Conservation (phyloP, 2,888 invertebrate genomes). For the Brassicogethes aeneus region DNA sequence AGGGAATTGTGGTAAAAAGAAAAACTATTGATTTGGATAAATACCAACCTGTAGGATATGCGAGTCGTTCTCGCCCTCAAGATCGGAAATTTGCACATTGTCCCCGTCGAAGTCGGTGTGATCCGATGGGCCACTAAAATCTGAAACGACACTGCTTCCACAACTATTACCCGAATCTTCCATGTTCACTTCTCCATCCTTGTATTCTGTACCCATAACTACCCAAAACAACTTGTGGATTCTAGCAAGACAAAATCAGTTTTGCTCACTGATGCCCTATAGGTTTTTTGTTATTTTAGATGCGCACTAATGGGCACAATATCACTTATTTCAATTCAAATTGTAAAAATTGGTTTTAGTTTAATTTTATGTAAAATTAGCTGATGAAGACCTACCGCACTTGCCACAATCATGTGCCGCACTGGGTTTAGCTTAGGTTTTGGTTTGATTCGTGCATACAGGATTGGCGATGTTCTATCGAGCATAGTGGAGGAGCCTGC, state of each 20-base stretch:
- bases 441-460: no score
- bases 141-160: constrained; percentile 40
- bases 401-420: background rate
- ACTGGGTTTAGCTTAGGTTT: no score
- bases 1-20: no score
- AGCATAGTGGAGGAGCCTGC: no score
- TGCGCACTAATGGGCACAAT: constrained; percentile 9
- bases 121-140: constrained; percentile 35
- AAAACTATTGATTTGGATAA: no score
- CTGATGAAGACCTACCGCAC: constrained; percentile 13
- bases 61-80: constrained; percentile 44
- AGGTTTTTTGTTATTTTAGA: no score
- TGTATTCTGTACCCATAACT: constrained; percentile 37
- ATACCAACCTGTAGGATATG: constrained; percentile 35
- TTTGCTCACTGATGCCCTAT: no score
- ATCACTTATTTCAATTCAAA: constrained; percentile 5
- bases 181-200: constrained; percentile 36
- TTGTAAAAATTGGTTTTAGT: background rate
- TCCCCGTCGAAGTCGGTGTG: constrained; percentile 48
- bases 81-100: constrained; percentile 48
- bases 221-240: constrained; percentile 12
- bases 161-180: constrained; percentile 42
- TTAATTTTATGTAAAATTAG: background rate
- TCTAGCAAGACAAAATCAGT: background rate
- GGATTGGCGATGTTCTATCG: no score